Base-by-base conservation (phyloP, 2,888 invertebrate genomes). In the Hemaris fuciformis region DNA sequence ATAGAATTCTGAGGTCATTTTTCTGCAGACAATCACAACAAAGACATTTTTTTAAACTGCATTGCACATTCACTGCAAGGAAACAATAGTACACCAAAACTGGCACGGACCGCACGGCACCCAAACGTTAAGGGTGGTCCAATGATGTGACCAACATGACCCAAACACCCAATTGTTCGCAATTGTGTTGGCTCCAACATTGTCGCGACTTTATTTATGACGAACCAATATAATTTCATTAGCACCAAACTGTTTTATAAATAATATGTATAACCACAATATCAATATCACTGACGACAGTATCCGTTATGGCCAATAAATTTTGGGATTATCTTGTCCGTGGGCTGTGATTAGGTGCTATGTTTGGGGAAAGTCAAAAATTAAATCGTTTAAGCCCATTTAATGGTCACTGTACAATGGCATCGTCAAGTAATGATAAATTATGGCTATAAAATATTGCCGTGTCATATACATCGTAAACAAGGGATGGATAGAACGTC, bases 191-290 rank as follows among this genome's bases (percentile, higher is more conserved):
- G 53, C 57, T 22, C 57, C 57, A 58, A 77, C 77, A 84, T 84
- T 85, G 84, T 84, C 73, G 68, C 70, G 70, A 73, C 64, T 66
- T 81, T 81, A 91, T 90, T 90, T 91, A 91, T 87, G 71, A 80
- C 81, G 77, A 81, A 86, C 86, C 88, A 85, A 89, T 90, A 85
- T 85, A 84, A 89, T 89, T 91, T 92, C 88, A 92, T 90, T 91
- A 88, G 83, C 83, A 79, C 74, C 77, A 69, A 80, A 85, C 84
- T 81, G 80, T 87, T 87, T 58, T 86, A 86, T 88, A 88, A 88
- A 87, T n/a, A n/a, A n/a, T 87, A 80, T 81, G 80, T 82, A 80
- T 74, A 67, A 77, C 80, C 81, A 79, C 81, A 83, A 76, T 80
- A 83, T 79, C 80, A 78, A 81, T 84, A 80, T 79, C 73, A 15